Evolutionary conservation across 2,113 vertebrate species (phyloP), one percentile per base, ranked within the genome.

Genomic region (Hymenochirus boettgeri): DNA sequence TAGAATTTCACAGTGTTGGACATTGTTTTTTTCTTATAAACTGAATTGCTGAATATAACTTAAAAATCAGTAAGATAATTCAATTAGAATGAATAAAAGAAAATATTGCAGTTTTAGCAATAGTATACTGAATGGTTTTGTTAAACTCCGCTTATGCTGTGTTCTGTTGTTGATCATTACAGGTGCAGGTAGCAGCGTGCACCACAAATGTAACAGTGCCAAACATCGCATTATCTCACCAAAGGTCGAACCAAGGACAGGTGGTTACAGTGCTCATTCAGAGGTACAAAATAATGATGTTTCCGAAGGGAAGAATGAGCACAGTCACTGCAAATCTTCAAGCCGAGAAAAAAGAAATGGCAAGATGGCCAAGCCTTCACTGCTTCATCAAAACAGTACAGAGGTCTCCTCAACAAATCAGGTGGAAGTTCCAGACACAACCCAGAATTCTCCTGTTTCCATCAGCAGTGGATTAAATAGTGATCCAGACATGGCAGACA

Each of bases 131-230:
- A 7, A 18, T 54, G 10, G n/a, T n/a, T 54, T 29, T 54, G 15
- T 18, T 8, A n/a, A n/a, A 9, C 17, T 29, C n/a, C 2, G 11
- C 31, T 37, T 39, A 37, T 37, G 57, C 27, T 13, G 3, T 29
- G 19, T 46, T 57, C 2, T 69, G 9, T 24, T 74, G 18, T 79
- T 74, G 54, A 71, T 69, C 76, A 65, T 53, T 12, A 1, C 83
- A 99, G 96, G 96, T 74, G 95, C 96, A 25, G 96, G 94, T 69
- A 98, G 96, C 90, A 99, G 95, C 37, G 92, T 92, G 79, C 96
- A 98, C 81, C 96, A 99, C 88, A 99, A 99, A 86, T 99, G 96
- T 83, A 98, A 96, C 90, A 99, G 96, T 83, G 93, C 95, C 91
- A 99, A 99, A 82, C 96, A 99, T 70, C 96, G 96, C 72, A 97